Evolutionary conservation across 1,140 invertebrate species (phyloP).

Genomic region (Drosophila triauraria): DNA sequence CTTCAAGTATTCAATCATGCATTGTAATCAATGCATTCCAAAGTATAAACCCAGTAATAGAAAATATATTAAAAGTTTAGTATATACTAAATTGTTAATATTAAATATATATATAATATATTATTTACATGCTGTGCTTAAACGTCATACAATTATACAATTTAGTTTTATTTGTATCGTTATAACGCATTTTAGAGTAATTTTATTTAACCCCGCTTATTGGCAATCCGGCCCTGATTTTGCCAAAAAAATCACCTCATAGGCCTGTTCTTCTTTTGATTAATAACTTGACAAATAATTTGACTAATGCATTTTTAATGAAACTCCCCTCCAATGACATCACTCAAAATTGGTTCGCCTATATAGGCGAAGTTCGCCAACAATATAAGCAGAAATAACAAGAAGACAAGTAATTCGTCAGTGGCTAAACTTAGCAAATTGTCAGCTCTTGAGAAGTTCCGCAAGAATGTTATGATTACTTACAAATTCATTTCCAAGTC

Average conservation of each 20-base stretch:
- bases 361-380: background rate
- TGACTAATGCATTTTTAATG: conserved; percentile 78
- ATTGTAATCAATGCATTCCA: too few species aligned
- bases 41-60: too few species aligned
- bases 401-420: conserved; percentile 1
- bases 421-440: background rate
- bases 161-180: background rate
- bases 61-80: too few species aligned
- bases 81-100: too few species aligned
- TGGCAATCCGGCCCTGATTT: background rate
- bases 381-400: conserved; percentile 26
- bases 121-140: too few species aligned
- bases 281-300: conserved; percentile 32
- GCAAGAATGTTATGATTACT: conserved; percentile 22
- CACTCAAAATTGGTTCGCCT: conserved; percentile 24
- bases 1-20: too few species aligned
- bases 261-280: conserved; percentile 63
- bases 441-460: conserved; percentile 5
- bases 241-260: conserved; percentile 31
- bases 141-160: too few species aligned
- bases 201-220: background rate
- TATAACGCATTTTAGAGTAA: background rate
- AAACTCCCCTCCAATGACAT: conserved; percentile 36
- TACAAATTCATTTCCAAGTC: conserved; percentile 20
- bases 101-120: too few species aligned